Evolutionary conservation across 2,797 vertebrate species (phyloP).

Genomic region (Perodicticus potto): DNA sequence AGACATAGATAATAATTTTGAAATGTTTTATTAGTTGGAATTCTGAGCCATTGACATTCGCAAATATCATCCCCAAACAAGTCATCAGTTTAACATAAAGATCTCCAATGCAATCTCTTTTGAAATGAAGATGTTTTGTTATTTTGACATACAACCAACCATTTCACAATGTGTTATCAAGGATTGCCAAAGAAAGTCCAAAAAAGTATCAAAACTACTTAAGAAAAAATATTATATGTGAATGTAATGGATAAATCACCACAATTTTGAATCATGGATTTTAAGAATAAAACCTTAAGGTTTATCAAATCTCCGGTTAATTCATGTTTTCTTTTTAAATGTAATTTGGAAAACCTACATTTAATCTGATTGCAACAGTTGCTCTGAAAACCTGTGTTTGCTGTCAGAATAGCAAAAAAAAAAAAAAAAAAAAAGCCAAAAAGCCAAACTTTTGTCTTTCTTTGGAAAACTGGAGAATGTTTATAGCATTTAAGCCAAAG

Average conservation of each 20-base stretch:
- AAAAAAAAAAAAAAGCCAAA: no score
- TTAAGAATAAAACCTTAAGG: not conserved
- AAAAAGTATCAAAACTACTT: not conserved
- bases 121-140: slow-evolving; percentile 23
- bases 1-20: not conserved
- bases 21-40: not conserved
- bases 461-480: slow-evolving; percentile 30
- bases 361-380: not conserved
- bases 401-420: slow-evolving; percentile 4
- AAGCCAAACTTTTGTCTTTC: not conserved
- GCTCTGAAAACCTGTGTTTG: not conserved
- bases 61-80: not conserved
- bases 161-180: not conserved
- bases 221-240: not conserved
- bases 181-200: not conserved
- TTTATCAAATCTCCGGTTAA: not conserved
- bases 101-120: not conserved
- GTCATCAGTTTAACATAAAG: not conserved
- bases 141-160: not conserved
- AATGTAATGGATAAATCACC: not conserved
- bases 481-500: not conserved
- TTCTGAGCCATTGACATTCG: not conserved
- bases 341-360: not conserved
- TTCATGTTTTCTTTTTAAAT: not conserved
- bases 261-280: not conserved